Evolutionary conservation across 2,113 vertebrate genomes (phyloP).

Genomic region (Arizona elegans): DNA sequence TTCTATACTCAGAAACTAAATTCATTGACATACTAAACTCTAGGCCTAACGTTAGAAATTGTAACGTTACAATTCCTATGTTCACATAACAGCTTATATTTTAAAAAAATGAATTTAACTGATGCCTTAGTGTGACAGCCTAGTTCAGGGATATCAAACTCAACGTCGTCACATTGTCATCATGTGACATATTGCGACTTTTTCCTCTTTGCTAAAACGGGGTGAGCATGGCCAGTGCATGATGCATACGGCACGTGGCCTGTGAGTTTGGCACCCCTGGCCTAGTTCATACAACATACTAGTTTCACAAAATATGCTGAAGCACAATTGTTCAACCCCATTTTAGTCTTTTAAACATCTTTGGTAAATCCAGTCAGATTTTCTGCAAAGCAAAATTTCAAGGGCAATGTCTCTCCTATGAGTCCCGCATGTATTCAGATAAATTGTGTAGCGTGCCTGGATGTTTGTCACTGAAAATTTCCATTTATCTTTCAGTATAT

Average conservation of each 20-base stretch:
- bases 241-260: too few relatives aligned
- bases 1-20: not conserved
- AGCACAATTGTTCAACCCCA: not conserved
- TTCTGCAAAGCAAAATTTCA: not conserved
- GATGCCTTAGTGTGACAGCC: not conserved
- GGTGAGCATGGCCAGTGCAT: too few relatives aligned
- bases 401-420: not conserved
- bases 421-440: not conserved
- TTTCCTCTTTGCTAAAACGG: too few relatives aligned
- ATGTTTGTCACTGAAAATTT: not conserved
- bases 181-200: too few relatives aligned
- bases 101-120: not conserved
- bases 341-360: not conserved
- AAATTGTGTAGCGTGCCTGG: not conserved
- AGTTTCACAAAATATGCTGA: not conserved
- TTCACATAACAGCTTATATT: not conserved
- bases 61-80: not conserved
- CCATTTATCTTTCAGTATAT: not conserved
- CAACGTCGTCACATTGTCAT: too few relatives aligned
- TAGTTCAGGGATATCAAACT: not conserved
- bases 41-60: not conserved
- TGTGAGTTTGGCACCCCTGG: too few relatives aligned
- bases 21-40: not conserved
- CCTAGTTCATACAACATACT: not conserved
- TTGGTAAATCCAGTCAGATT: not conserved